Base-by-base conservation (phyloP, 1,140 invertebrate genomes). In the Campoletis sonorensis region DNA sequence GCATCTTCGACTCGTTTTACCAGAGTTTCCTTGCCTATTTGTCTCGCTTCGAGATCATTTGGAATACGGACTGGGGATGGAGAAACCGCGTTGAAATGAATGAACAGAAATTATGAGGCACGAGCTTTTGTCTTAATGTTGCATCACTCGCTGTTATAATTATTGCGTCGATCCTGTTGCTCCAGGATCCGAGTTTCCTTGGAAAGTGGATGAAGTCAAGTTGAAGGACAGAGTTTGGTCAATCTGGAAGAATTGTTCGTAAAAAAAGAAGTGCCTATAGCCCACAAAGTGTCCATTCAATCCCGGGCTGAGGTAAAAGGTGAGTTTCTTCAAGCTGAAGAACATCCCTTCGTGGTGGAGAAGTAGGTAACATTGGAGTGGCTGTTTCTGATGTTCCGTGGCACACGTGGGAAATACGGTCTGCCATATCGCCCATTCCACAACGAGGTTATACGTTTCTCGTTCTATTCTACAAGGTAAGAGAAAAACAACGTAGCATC, bases 391-490 rank as follows among this genome's bases (percentile, higher is more conserved):
- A 78, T 78, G 30, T 33, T 78, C 23, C n/a, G 58, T 45, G 61
- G 61, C 37, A 78, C 76, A 78, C 76, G 76, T 78, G 76, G 76
- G 76, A 78, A 78, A 78, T 78, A 78, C 61, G 76, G 76, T 78
- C 33, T 78, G 58, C 76, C 76, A 11, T 70, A 61, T 77, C 16
- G 11, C 37, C 30, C 26, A 67, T 30, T 16, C 30, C 18, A 27
- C 37, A 54, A 78, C 76, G 67, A 33, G 7, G 30, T 18, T 45
- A 61, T 45, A 78, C 67, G 67, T 70, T 33, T 70, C 67, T 70
- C n/a, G 67, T 26, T 78, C 37, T 67, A 72, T 58, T 71, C 76
- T 40, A 58, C 49, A 54, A 5, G 3, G 26, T 72, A 49, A 26
- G 21, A 71, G 13, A 78, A 33, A 1, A 58, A 51, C 71, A n/a